Evolutionary conservation across 2,113 vertebrate genomes (phyloP).

Genomic region (Tragelaphus scriptus): DNA sequence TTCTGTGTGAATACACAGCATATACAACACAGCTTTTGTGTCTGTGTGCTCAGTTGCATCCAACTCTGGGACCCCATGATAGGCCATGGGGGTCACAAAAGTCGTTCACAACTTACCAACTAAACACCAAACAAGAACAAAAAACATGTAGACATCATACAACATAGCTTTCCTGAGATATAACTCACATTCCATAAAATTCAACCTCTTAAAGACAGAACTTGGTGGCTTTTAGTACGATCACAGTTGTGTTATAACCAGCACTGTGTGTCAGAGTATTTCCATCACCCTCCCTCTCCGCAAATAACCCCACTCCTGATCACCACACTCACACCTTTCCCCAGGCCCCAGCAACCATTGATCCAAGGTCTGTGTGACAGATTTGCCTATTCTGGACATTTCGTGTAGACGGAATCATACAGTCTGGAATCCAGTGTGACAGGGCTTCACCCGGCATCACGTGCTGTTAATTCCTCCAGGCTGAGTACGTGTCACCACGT

Average conservation of each 20-base stretch:
- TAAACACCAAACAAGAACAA: background rate
- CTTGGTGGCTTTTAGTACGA: background rate
- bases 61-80: background rate
- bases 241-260: background rate
- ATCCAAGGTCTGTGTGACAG: background rate
- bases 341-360: background rate
- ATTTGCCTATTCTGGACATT: background rate
- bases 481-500: accelerated
- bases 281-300: background rate
- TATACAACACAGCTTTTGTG: background rate
- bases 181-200: background rate
- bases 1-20: too few relatives aligned
- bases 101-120: background rate
- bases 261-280: background rate
- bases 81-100: background rate
- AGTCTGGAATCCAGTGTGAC: accelerated
- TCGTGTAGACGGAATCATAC: background rate
- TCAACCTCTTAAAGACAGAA: background rate
- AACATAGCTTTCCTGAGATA: background rate
- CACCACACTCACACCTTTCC: background rate
- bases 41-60: background rate
- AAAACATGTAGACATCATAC: background rate
- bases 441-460: background rate
- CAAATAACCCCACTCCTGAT: background rate
- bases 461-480: background rate